Base-by-base conservation (phyloP, 2,797 vertebrate genomes). In the Amphiprion clarkii region DNA sequence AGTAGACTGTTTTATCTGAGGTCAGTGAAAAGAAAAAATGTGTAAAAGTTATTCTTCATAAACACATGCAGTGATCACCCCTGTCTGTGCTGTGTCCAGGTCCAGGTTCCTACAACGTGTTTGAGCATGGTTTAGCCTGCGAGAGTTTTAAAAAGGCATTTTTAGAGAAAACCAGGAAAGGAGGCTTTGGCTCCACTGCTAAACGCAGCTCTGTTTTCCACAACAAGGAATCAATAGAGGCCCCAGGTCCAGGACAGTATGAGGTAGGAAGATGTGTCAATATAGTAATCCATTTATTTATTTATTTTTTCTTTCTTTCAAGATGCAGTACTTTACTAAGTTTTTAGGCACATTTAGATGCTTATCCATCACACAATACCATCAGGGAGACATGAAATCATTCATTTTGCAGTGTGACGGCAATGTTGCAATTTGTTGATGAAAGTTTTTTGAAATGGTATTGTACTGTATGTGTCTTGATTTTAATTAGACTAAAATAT, bases 131-230 rank as follows among this genome's bases (percentile, higher is more conserved):
- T 60, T 65, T 94, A 69, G 92, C 92, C 23, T 81, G 44, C 36
- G 90, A 93, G 58, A 94, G 93, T 85, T 81, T 92, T 51, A 92
- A 88, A 84, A 93, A 90, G 81, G 90, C 91, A 5, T 74, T 78
- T 74, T 71, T 84, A 36, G 89, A 84, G 51, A 81, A 78, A 73
- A 88, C 40, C 65, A 93, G 73, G 74, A 92, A 82, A 23, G 92
- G 89, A 16, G 93, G 79, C 42, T 96, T 97, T 86, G 93, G 93
- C 65, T 95, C 94, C 76, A 93, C 71, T 27, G 57, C 64, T 66
- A 84, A 87, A 73, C 79, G 89, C 36, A 78, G 7, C 55, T 79
- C 81, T 6, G 21, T 79, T n/a, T 61, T 90, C 67, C 25, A 81
- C 74, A 87, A 88, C 70, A 94, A 92, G 48, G 65, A 94, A 60